Evolutionary conservation across 2,797 vertebrate species (phyloP), one percentile per base, ranked within the genome.

Genomic region (Aselliscus stoliczkanus): DNA sequence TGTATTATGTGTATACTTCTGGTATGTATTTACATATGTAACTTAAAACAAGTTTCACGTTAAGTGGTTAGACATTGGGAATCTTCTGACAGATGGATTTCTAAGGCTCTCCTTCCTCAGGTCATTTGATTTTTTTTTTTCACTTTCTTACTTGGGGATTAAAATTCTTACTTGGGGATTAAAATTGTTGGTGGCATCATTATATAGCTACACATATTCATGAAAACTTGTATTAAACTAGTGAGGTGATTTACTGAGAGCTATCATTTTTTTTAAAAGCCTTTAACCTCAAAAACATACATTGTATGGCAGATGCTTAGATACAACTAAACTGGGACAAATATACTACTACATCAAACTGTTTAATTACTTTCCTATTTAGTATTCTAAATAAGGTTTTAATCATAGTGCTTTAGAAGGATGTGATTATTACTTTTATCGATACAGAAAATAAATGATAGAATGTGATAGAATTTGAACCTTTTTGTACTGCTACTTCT

Each of bases 141-240:
- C 3, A 77, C 47, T 91, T 92, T 5, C 25, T 83, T 25, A 69
- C 25, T 90, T 96, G 79, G 25, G n/a, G n/a, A n/a, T 96, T 89
- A 93, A 93, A 88, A 94, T 92, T 89, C 34, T 96, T 27, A 93
- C 5, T 84, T 70, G 56, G 23, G 29, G 4, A 90, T 92, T 89
- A 92, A 96, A 97, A 72, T 39, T 93, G 64, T 94, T 88, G 44
- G 11, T 73, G 25, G 7, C 29, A 65, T 95, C 56, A 58, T 73
- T 82, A n/a, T 83, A 44, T 91, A 94, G 54, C 65, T 93, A 60
- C 5, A 47, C 10, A 39, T 86, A 93, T 67, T 47, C 31, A 37
- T 82, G 62, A 77, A 93, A 54, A 54, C 9, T 39, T 94, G 21
- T n/a, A 27, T 95, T 94, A 90, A n/a, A 75, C 90, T 92, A 92